A percentile compares a stretch with the other conserved stretches of the same genome.
phyloP scores from a whole-genome alignment of 2,113 vertebrate species.

The Paramormyrops kingsleyae region DNA sequence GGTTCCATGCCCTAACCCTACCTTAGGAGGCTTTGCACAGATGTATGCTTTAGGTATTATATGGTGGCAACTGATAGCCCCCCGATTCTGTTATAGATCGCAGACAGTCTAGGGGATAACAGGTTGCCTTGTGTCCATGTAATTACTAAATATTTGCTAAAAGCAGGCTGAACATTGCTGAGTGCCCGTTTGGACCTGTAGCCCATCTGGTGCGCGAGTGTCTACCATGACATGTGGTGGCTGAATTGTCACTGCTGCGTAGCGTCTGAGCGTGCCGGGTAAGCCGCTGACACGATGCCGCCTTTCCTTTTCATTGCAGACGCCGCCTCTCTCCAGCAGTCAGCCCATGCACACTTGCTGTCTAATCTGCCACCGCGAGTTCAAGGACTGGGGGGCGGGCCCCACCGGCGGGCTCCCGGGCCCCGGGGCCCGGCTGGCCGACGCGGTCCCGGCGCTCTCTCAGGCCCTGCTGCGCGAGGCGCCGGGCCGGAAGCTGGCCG shows the following conservation, averaged over 20 bases:
- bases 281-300: background rate
- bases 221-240: background rate
- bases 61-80: background rate
- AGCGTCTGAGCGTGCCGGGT: background rate
- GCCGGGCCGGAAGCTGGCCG: conserved; percentile 75
- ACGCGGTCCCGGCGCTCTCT: conserved; percentile 80
- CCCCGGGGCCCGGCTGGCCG: conserved; percentile 77
- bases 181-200: background rate
- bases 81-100: background rate
- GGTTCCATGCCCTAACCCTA: background rate
- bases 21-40: background rate
- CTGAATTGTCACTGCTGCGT: background rate
- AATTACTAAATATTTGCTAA: background rate
- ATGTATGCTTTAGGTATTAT: background rate
- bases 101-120: background rate
- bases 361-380: conserved; percentile 91
- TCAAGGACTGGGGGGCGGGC: conserved; percentile 88
- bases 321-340: conserved; percentile 45
- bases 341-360: conserved; percentile 94
- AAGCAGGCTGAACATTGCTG: background rate
- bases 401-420: conserved; percentile 82
- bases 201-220: background rate
- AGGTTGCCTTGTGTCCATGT: background rate
- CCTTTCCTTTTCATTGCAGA: conserved; percentile 46
- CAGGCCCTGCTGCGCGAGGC: conserved; percentile 89